Evolutionary conservation across 64 coral and sea anemone genomes (phyloP), one percentile per base, ranked within the genome.

Genomic region (Catalaphyllia jardinei): DNA sequence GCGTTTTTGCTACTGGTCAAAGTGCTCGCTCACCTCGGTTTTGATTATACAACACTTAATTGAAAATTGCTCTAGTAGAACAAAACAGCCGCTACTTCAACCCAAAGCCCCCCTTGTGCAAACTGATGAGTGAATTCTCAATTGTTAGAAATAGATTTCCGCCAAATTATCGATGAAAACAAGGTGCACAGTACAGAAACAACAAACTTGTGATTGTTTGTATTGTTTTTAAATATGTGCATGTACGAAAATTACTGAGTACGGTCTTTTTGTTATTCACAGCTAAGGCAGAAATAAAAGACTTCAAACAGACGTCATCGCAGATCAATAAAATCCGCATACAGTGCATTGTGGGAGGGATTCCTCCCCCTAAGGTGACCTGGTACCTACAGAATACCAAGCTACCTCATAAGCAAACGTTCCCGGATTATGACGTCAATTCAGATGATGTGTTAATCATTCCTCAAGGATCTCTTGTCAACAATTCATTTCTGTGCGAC

Each of bases 401-500:
- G 17, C 72, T 96, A 7, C 95, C 91, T 49, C 51, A 86, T 52
- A 74, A 77, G 59, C 73, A 27, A 18, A 74, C 74, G 10, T 93
- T 79, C 82, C 90, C 94, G 20, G 24, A 88, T 61, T 93, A 91
- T 54, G 60, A 8, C 62, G 84, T 96, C 74, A 91, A 75, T 50
- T n/a, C 27, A 29, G 55, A 74, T 24, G 62, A 83, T 17, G 80
- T 87, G 27, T 83, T 96, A 8, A 74, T 67, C 30, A 31, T 87
- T 28, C 87, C 95, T 76, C 25, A 67, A 31, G 29, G 31, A n/a
- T 33, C 88, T 19, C 71, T 87, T 18, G 78, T 87, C n/a, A 71
- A 85, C 51, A 87, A 86, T 46, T 90, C 80, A 18, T 79, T 93
- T 59, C 64, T 89, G 22, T 96, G 95, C 67, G 88, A 80, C 52